These are phyloP conservation scores for Proisotoma minuta DNA, from an alignment of 2,888 invertebrate species.

Conservation along the genomic window DNA sequence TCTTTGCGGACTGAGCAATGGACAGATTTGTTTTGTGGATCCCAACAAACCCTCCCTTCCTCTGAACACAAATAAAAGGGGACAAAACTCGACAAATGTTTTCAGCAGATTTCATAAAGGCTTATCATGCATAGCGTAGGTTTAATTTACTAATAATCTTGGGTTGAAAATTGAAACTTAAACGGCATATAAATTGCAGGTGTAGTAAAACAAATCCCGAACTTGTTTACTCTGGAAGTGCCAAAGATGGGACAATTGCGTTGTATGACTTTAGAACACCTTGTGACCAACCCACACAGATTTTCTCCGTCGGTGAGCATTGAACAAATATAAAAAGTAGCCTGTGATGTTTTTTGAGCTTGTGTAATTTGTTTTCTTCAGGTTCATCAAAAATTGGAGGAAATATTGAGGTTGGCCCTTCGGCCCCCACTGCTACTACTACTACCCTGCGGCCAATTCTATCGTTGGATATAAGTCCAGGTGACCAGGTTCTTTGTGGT, in stretches of 20 bases:
- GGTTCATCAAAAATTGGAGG: not conserved
- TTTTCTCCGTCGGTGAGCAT: slow-evolving; percentile 25
- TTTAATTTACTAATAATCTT: not conserved
- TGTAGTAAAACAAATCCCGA: slow-evolving; percentile 31
- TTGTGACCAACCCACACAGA: slow-evolving; percentile 25
- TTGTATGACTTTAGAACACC: slow-evolving; percentile 33
- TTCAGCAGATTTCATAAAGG: slow-evolving; percentile 24
- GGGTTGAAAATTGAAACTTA: not conserved
- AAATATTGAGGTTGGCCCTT: not conserved
- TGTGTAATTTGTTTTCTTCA: not conserved
- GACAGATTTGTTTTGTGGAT: not conserved
- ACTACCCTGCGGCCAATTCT: slow-evolving; percentile 54
- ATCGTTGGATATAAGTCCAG: slow-evolving; percentile 69
- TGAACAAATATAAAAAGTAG: not conserved
- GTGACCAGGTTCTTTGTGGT: slow-evolving; percentile 66
- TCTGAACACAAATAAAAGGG: not conserved
- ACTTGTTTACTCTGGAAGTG: slow-evolving; percentile 33
- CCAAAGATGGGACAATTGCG: slow-evolving; percentile 28
- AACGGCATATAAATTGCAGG: slow-evolving; percentile 21
- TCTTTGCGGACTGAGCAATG: not conserved
- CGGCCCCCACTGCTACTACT: too few species aligned
- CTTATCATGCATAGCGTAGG: slow-evolving; percentile 31
- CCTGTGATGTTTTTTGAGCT: not conserved
- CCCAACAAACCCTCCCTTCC: not conserved
- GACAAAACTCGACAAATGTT: not conserved